Base-by-base conservation (phyloP, 2,888 invertebrate genomes). In the Congeria kusceri region DNA sequence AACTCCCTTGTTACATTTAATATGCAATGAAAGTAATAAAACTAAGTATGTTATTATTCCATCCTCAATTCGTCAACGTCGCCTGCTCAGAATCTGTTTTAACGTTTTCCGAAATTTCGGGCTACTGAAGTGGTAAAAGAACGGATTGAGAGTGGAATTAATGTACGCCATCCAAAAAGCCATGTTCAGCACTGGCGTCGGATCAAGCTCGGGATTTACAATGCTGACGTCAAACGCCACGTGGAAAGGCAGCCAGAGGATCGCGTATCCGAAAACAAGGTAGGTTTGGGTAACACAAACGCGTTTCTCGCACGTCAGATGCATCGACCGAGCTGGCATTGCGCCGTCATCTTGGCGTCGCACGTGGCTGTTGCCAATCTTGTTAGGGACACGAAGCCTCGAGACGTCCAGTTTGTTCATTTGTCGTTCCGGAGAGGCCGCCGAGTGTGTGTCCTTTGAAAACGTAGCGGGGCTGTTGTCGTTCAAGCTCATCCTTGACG, bases 231-330 rank as follows among this genome's bases (percentile, higher is more conserved):
- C 90, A 80, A 89, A 90, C 5, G 87, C 85, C 15, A 90, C 62
- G 67, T 90, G 90, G 69, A 89, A 90, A 0, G 90, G 90, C 15
- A 89, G 69, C 90, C 90, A 90, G 67, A 89, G 87, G 9, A 90
- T 83, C 0, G 87, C 74, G 59, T 89, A 90, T 7, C 87, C 89
- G 23, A 88, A 65, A 5, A 90, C 79, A 11, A 90, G 87, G 64
- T 88, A 89, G 3, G 85, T 86, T 58, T 89, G 59, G 0, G 89
- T 90, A 3, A 87, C 71, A 63, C 89, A 90, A 0, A 85, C 86
- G 66, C 79, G 77, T 57, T 53, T 77, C 32, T 74, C 86, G 71
- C 23, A 72, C n/a, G 23, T 23, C 4, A 67, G 13, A 15, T 57
- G 67, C 20, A 13, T 65, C n/a, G 25, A 49, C 0, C 27, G 23